Evolutionary conservation across 2,797 vertebrate genomes (phyloP).

Genomic region (Ambastaia sidthimunki): DNA sequence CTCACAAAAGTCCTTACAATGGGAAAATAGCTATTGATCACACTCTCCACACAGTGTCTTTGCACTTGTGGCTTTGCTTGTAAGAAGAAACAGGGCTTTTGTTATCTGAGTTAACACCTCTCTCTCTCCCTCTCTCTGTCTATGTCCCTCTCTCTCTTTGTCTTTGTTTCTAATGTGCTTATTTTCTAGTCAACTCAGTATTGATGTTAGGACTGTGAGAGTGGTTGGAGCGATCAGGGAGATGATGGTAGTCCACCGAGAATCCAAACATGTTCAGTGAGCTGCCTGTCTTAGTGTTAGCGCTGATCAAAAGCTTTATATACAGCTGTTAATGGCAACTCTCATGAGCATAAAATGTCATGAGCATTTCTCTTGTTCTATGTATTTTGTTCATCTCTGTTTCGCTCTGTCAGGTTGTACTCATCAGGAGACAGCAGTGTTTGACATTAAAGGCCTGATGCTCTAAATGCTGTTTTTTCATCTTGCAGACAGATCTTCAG

Average conservation of each 20-base stretch:
- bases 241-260: constrained; percentile 30
- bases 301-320: constrained; percentile 16
- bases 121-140: neutral
- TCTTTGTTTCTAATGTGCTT: neutral
- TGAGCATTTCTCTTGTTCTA: neutral
- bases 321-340: constrained; percentile 35
- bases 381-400: constrained; percentile 12
- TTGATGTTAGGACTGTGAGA: constrained; percentile 29
- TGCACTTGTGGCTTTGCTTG: neutral
- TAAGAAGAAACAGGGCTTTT: neutral
- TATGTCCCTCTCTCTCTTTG: neutral
- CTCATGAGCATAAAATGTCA: constrained; percentile 20
- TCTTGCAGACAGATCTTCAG: neutral
- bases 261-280: constrained; percentile 24
- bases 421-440: constrained; percentile 6
- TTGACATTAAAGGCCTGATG: neutral
- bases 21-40: neutral
- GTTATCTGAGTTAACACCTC: neutral
- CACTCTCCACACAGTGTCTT: neutral
- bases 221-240: constrained; percentile 28
- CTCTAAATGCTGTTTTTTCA: neutral
- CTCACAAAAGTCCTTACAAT: neutral
- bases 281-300: constrained; percentile 22
- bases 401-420: constrained; percentile 11
- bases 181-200: constrained; percentile 6